phyloP scores from a whole-genome alignment of 2,113 vertebrate species.

The Ovibos moschatus region DNA sequence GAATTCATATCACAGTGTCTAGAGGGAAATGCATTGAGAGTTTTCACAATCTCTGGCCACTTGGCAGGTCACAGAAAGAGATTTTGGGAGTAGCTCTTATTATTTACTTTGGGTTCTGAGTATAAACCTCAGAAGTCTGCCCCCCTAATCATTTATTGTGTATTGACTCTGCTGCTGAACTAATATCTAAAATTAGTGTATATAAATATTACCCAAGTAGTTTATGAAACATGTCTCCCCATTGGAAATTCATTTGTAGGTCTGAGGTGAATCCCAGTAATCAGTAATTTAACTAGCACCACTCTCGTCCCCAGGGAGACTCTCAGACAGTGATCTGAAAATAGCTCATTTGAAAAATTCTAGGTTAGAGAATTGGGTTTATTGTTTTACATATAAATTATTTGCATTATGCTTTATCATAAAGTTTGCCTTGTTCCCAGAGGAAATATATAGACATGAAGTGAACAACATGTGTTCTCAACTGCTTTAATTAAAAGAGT shows the following conservation, averaged over 20 bases:
- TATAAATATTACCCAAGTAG: neutral
- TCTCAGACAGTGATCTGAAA: neutral
- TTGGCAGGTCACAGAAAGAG: neutral
- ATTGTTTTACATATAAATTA: slow-evolving; percentile 81
- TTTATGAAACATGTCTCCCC: neutral
- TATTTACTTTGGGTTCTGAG: neutral
- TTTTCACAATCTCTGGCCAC: neutral
- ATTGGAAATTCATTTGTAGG: neutral
- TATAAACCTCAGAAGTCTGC: neutral
- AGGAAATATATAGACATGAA: slow-evolving; percentile 77
- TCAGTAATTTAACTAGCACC: neutral
- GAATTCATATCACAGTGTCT: neutral
- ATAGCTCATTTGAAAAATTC: slow-evolving; percentile 4
- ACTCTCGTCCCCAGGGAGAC: neutral
- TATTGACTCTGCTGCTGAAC: neutral
- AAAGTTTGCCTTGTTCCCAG: slow-evolving; percentile 77
- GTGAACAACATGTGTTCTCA: slow-evolving; percentile 78
- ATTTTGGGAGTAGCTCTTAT: neutral
- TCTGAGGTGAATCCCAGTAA: neutral
- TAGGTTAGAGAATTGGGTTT: slow-evolving; percentile 37
- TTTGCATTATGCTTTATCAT: slow-evolving; percentile 82
- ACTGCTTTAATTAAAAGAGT: slow-evolving; percentile 84
- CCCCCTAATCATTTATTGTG: neutral
- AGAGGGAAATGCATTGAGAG: neutral
- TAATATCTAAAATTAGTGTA: neutral